Evolutionary conservation across 2,113 vertebrate species (phyloP), one percentile per base, ranked within the genome.

Genomic region (Syngnathus scovelli): DNA sequence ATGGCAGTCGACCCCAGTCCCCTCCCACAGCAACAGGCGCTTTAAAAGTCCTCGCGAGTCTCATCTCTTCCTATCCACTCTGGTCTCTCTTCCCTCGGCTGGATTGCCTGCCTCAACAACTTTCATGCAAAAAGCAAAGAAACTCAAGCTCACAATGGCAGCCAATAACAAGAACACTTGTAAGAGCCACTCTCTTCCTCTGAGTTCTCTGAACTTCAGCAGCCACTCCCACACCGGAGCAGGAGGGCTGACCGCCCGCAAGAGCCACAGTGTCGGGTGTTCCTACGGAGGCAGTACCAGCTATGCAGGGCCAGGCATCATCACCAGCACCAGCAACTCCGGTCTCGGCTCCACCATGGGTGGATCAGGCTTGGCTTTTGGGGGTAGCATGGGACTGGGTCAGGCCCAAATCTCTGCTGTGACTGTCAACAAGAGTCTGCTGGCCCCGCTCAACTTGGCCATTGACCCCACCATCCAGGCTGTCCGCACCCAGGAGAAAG

Each of bases 401-500:
- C 85, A 89, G 7, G 63, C 79, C 27, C 27, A 33, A 33, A 56
- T 86, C 88, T 38, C 95, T 98, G 93, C 94, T 21, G 96, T 98
- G 67, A 92, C 91, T 0, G 75, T 96, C 74, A 98, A 96, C 89
- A 93, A 92, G 89, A 96, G 92, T 52, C 94, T 98, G 1, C 84
- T 98, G 80, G 84, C 93, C 5, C 96, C 95, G 0, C 88, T 98
- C 70, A 94, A 95, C 64, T 88, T 98, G 71, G 92, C 94, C 78
- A 92, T 98, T 72, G 95, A 98, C 78, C 94, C 94, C 0, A 88
- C 77, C 82, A 94, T 98, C 84, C 94, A 97, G 13, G 84, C 65
- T 12, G 92, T 98, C 76, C 93, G 94, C n/a, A 91, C 89, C 68
- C 93, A 97, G 44, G 96, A 99, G 87, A 93, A 94, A 72, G 95